Conservation (phyloP, 2,888 invertebrate genomes). For the Acronicta aceris region DNA sequence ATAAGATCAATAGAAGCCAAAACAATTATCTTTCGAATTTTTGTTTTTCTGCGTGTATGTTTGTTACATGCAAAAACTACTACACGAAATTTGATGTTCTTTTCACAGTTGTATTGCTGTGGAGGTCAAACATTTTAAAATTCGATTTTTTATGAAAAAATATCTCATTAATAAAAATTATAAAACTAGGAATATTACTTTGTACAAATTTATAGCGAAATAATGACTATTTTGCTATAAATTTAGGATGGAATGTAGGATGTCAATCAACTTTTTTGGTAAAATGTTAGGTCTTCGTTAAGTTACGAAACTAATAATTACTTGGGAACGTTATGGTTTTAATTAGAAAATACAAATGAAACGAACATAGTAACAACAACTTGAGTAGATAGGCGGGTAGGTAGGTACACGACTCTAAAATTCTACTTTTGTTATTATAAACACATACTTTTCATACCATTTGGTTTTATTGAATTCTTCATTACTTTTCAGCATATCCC, state of each 20-base stretch:
- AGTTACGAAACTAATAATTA: conserved; percentile 7
- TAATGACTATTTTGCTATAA: background rate
- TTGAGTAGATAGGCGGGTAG: background rate
- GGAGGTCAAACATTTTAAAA: no score
- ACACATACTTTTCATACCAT: conserved; percentile 58
- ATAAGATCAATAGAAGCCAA: no score
- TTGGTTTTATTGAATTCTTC: conserved; percentile 47
- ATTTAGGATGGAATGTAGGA: background rate
- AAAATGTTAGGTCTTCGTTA: conserved; percentile 9
- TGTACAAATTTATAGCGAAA: background rate
- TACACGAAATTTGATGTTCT: no score
- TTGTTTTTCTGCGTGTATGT: no score
- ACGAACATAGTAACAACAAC: conserved; percentile 1
- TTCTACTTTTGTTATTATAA: conserved; percentile 28
- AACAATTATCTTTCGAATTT: no score
- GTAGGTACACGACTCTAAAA: background rate
- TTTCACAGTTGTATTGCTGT: no score
- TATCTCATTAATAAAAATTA: background rate
- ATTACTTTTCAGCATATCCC: conserved; percentile 66
- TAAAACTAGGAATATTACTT: background rate
- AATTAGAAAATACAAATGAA: conserved; percentile 21
- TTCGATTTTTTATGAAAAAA: background rate
- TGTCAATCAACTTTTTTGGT: background rate
- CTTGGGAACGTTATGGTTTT: conserved; percentile 26
- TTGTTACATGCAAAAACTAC: no score